These are phyloP conservation scores for Aplidium turbinatum DNA, from an alignment of 23 tunicate species.

Conservation along the genomic window DNA sequence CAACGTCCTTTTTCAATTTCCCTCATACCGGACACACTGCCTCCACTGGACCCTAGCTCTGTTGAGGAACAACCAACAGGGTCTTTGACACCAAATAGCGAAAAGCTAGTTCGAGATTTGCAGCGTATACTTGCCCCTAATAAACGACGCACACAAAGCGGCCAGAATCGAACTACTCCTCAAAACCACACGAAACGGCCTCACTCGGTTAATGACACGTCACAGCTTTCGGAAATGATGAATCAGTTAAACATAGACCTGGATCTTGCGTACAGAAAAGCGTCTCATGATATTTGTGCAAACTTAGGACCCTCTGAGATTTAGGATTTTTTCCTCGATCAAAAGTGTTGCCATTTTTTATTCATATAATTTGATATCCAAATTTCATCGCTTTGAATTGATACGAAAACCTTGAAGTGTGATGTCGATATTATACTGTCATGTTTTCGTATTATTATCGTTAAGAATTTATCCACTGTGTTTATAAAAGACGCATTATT, in stretches of 20 bases:
- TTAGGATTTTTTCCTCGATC: no score
- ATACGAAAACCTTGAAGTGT: no score
- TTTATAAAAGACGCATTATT: no score
- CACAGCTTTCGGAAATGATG: conserved; percentile 64
- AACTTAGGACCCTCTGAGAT: conserved; percentile 50
- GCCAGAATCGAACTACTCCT: neutral
- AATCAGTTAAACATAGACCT: conserved; percentile 45
- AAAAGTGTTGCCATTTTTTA: no score
- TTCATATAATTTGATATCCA: no score
- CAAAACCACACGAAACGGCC: conserved; percentile 1
- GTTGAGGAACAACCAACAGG: conserved; percentile 37
- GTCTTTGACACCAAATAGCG: conserved; percentile 72
- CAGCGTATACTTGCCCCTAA: conserved; percentile 66
- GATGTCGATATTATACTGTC: no score
- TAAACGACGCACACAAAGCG: conserved; percentile 46
- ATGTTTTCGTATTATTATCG: no score
- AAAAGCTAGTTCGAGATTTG: conserved; percentile 57
- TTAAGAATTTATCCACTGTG: no score
- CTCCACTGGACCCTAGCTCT: conserved; percentile 8
- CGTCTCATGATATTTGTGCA: conserved; percentile 48
- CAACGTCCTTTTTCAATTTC: conserved; percentile 51
- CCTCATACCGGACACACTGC: conserved; percentile 38
- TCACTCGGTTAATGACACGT: conserved; percentile 27
- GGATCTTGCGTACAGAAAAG: neutral
- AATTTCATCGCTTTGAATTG: no score